phyloP scores from a whole-genome alignment of 2,113 vertebrate species.

The Romanogobio albipinnatus region DNA sequence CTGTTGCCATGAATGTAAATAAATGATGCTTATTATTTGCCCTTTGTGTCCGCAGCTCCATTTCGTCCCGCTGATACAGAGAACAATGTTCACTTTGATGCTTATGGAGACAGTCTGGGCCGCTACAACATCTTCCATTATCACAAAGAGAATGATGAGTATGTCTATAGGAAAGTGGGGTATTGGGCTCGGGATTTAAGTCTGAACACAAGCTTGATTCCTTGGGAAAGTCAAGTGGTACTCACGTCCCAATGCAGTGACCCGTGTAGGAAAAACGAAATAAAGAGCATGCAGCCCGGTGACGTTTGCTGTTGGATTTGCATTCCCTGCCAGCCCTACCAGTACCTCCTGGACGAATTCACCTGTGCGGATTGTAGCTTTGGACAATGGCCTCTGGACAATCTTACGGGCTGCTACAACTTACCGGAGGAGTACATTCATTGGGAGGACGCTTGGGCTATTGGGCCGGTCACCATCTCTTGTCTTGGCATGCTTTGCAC shows the following conservation, averaged over 20 bases:
- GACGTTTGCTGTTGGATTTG: constrained; percentile 99
- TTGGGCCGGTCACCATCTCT: constrained; percentile 92
- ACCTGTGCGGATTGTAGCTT: constrained; percentile 92
- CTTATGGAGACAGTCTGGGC: constrained; percentile 89
- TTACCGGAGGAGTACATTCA: constrained; percentile 95
- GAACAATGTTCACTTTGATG: constrained; percentile 87
- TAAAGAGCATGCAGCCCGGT: constrained; percentile 97
- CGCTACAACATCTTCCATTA: constrained; percentile 99
- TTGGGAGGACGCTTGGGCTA: constrained; percentile 95
- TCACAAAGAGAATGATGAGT: constrained; percentile 80
- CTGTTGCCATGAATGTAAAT: constrained; percentile 6
- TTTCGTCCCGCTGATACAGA: constrained; percentile 88
- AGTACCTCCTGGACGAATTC: constrained; percentile 92
- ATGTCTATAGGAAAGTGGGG: constrained; percentile 90
- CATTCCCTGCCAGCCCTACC: constrained; percentile 93
- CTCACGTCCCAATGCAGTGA: constrained; percentile 96
- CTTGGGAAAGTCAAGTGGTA: constrained; percentile 79
- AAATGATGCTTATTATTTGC: constrained; percentile 43
- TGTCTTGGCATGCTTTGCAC: constrained; percentile 93
- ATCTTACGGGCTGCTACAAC: constrained; percentile 90
- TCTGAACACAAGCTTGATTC: constrained; percentile 85
- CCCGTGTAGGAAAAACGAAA: constrained; percentile 93
- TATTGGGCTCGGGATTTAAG: constrained; percentile 93
- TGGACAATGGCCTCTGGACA: constrained; percentile 91
- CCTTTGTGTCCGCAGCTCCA: constrained; percentile 79